Conservation (phyloP, 2,888 invertebrate species). For the Cetonia aurata region DNA sequence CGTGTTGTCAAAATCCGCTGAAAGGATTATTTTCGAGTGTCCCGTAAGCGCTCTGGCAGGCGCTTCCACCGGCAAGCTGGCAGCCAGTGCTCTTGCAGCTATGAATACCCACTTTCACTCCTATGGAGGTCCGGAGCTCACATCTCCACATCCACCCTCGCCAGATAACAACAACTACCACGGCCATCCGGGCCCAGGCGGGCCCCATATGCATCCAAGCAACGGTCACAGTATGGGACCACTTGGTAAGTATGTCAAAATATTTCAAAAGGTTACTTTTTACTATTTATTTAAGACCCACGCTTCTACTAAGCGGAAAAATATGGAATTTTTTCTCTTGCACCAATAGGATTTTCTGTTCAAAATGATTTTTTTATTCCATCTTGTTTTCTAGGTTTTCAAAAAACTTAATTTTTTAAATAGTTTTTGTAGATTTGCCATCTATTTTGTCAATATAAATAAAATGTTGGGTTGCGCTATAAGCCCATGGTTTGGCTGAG, state of each 20-base stretch:
- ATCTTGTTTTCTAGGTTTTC: too few relatives aligned
- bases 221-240: slow-evolving; percentile 67
- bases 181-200: slow-evolving; percentile 66
- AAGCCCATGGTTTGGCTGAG: too few relatives aligned
- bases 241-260: slow-evolving; percentile 57
- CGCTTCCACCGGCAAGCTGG: slow-evolving; percentile 80
- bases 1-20: slow-evolving; percentile 11
- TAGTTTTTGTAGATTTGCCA: too few relatives aligned
- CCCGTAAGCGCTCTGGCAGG: slow-evolving; percentile 52
- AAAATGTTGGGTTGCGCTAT: too few relatives aligned
- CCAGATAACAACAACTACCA: slow-evolving; percentile 80
- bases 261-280: too few relatives aligned
- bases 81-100: slow-evolving; percentile 84
- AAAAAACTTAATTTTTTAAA: too few relatives aligned
- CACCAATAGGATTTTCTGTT: too few relatives aligned
- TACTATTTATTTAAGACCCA: too few relatives aligned
- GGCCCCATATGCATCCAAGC: slow-evolving; percentile 66
- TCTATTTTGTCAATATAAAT: too few relatives aligned
- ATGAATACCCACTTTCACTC: slow-evolving; percentile 94
- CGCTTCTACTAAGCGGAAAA: too few relatives aligned
- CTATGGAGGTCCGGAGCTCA: slow-evolving; percentile 79
- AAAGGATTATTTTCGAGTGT: slow-evolving; percentile 43
- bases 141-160: slow-evolving; percentile 82
- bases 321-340: too few relatives aligned
- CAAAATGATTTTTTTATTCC: too few relatives aligned